Conservation (phyloP, 2,797 vertebrate genomes). For the Perodicticus potto region DNA sequence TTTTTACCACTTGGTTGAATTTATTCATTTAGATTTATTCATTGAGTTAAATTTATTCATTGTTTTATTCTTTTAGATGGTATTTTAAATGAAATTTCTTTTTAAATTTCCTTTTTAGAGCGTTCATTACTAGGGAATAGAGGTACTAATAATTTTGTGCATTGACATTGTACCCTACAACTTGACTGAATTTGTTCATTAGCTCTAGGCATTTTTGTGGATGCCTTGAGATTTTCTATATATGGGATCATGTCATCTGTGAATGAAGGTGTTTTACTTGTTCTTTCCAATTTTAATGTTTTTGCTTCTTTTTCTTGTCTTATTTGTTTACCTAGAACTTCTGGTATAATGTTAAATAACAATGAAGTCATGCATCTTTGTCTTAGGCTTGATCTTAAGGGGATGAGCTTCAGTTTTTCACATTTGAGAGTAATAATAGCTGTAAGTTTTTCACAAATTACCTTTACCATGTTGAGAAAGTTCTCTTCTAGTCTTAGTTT, state of each 20-base stretch:
- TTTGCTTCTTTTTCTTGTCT: neutral
- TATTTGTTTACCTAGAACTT: neutral
- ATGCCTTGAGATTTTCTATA: neutral
- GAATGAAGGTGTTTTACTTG: neutral
- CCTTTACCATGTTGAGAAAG: neutral
- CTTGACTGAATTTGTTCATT: neutral
- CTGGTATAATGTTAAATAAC: neutral
- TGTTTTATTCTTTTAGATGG: neutral
- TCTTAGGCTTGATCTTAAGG: neutral
- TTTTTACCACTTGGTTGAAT: neutral
- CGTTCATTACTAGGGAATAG: neutral
- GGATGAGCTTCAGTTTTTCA: neutral
- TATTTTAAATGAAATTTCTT: neutral
- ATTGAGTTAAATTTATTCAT: neutral
- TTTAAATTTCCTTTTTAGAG: neutral
- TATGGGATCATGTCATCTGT: neutral
- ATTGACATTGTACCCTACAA: neutral
- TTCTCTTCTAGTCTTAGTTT: neutral
- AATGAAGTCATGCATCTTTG: neutral
- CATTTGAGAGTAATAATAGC: neutral
- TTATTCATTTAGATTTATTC: neutral
- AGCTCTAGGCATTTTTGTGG: neutral
- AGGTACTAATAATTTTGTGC: neutral
- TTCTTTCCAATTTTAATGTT: neutral
- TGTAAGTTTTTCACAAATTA: neutral